phyloP scores from a whole-genome alignment of 2,888 invertebrate species.

The Diaphora mendica region DNA sequence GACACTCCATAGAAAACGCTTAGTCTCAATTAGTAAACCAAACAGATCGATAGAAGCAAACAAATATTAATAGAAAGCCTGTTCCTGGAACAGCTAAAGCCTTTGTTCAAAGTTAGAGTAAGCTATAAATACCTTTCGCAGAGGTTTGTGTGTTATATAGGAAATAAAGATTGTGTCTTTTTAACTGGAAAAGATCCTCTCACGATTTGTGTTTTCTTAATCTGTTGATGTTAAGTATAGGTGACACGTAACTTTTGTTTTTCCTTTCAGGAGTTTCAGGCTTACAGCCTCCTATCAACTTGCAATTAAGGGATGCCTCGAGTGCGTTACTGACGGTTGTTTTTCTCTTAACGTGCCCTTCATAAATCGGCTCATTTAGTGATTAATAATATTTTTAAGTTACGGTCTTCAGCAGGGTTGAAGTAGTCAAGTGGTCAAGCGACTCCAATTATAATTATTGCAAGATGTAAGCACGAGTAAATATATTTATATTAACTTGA shows the following conservation, averaged over 20 bases:
- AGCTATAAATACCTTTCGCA: constrained; percentile 34
- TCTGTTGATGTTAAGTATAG: too few species aligned
- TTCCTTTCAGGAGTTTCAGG: too few species aligned
- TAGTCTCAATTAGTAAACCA: constrained; percentile 12
- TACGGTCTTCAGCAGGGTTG: background rate
- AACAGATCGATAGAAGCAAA: constrained; percentile 19
- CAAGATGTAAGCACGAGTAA: too few species aligned
- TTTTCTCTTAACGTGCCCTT: background rate
- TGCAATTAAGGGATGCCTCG: too few species aligned
- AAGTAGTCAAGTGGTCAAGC: background rate
- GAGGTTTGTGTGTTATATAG: constrained; percentile 19
- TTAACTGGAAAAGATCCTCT: too few species aligned
- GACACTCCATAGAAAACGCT: constrained; percentile 4
- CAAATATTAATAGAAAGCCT: constrained; percentile 16
- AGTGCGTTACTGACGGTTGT: background rate
- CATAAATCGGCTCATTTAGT: background rate
- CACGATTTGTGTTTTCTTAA: too few species aligned
- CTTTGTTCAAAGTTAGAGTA: constrained; percentile 10
- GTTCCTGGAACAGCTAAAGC: constrained; percentile 9
- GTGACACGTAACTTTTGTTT: too few species aligned
- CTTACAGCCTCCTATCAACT: too few species aligned
- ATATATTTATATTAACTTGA: background rate
- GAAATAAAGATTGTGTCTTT: background rate
- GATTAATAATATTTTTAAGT: background rate
- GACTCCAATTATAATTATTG: background rate